Percentiles rank a stretch among this genome's conserved stretches.
These are phyloP conservation scores for Prionace glauca DNA, from an alignment of 2,797 vertebrate genomes.

Conservation along the genomic window DNA sequence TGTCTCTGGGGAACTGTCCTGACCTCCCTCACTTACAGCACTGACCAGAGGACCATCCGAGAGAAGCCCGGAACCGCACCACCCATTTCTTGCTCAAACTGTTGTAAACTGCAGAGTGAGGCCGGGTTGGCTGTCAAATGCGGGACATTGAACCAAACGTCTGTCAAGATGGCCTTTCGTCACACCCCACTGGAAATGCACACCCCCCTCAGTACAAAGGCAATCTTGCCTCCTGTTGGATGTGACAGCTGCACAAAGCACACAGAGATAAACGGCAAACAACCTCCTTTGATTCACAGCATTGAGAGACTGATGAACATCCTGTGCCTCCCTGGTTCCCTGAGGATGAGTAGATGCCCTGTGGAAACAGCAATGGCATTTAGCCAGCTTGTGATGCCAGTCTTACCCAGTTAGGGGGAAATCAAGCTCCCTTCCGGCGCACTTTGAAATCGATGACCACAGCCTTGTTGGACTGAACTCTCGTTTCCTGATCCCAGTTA, in stretches of 20 bases:
- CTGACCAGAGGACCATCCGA: conserved; percentile 41
- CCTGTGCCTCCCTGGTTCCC: conserved; percentile 49
- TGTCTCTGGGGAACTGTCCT: conserved; percentile 72
- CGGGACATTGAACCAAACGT: conserved; percentile 55
- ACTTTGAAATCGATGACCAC: not conserved
- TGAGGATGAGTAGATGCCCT: conserved; percentile 58
- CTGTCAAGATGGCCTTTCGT: conserved; percentile 21
- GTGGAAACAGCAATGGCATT: conserved; percentile 64
- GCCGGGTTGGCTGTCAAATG: conserved; percentile 51
- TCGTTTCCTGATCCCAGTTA: not conserved
- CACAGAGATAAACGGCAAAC: conserved; percentile 33
- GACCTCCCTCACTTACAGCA: conserved; percentile 55
- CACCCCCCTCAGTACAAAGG: conserved; percentile 40
- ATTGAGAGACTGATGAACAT: conserved; percentile 7
- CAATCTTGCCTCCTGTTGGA: not conserved
- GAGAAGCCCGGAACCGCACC: conserved; percentile 38
- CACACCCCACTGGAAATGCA: conserved; percentile 44
- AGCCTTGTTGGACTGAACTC: not conserved
- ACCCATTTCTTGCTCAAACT: conserved; percentile 55
- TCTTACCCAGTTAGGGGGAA: conserved; percentile 70
- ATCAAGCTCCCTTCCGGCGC: not conserved
- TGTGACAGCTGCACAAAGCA: not conserved
- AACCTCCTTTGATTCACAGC: conserved; percentile 46
- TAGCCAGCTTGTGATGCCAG: conserved; percentile 70
- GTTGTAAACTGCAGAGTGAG: conserved; percentile 52